phyloP scores from a whole-genome alignment of 2,797 vertebrate species.

The Rhynchotus rufescens region DNA sequence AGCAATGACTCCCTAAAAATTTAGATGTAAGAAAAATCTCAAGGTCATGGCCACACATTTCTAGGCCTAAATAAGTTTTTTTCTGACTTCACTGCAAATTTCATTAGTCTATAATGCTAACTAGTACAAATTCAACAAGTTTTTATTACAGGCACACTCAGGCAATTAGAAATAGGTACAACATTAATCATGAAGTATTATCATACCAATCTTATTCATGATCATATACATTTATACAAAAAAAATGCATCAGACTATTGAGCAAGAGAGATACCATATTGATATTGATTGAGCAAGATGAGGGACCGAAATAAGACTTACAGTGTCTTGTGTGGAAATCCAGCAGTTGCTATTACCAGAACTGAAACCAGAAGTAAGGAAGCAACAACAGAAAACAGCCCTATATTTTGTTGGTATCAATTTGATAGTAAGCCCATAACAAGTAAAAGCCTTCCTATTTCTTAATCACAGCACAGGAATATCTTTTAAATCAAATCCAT shows the following conservation, averaged over 20 bases:
- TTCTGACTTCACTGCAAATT: background rate
- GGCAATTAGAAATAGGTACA: background rate
- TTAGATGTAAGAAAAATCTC: background rate
- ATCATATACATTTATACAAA: background rate
- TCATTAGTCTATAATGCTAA: background rate
- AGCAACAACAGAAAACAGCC: background rate
- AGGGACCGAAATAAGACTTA: background rate
- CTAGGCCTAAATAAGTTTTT: background rate
- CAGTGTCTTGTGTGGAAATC: background rate
- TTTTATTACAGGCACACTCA: background rate
- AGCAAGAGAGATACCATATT: background rate
- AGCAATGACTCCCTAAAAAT: background rate
- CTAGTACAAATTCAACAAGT: background rate
- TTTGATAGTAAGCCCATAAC: background rate
- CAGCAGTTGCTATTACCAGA: background rate
- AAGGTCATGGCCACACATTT: background rate
- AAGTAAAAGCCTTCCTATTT: background rate
- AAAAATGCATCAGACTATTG: background rate
- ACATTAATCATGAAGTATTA: background rate
- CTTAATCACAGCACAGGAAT: background rate
- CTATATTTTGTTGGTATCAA: background rate
- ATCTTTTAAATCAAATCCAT: background rate
- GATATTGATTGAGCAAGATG: background rate
- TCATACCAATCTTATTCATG: background rate
- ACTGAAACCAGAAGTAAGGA: background rate